Evolutionary conservation across 2,113 vertebrate species (phyloP).

Genomic region (Cryptotis parvus): DNA sequence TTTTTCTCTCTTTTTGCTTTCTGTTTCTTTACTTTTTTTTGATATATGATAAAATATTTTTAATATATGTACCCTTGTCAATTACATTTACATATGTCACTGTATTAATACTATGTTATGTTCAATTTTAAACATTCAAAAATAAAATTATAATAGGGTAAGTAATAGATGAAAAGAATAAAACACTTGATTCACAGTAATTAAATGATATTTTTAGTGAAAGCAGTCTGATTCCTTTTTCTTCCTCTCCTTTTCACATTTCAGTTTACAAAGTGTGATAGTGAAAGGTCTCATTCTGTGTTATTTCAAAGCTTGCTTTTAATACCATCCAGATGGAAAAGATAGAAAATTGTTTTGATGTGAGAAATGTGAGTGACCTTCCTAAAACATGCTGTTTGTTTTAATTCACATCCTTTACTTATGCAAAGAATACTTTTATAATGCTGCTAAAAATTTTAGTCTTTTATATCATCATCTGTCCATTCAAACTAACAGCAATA

Average conservation of each 20-base stretch:
- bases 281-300: background rate
- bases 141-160: background rate
- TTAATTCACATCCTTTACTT: slow-evolving; percentile 29
- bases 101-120: background rate
- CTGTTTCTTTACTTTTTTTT: background rate
- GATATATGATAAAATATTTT: background rate
- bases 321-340: background rate
- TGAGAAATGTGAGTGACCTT: background rate
- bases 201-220: slow-evolving; percentile 6
- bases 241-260: background rate
- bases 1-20: background rate
- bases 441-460: slow-evolving; percentile 6
- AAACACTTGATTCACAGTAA: background rate
- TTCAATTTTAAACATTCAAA: slow-evolving; percentile 30
- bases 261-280: background rate
- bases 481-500: slow-evolving; percentile 2
- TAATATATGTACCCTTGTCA: background rate
- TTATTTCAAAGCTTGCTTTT: slow-evolving; percentile 9
- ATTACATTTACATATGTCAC: background rate
- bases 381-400: background rate
- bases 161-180: background rate
- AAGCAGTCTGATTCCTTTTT: background rate
- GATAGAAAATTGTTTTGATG: background rate
- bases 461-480: slow-evolving; percentile 1
- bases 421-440: slow-evolving; percentile 44